Conservation (phyloP, 2,797 vertebrate species). For the Etheostoma nigrum region DNA sequence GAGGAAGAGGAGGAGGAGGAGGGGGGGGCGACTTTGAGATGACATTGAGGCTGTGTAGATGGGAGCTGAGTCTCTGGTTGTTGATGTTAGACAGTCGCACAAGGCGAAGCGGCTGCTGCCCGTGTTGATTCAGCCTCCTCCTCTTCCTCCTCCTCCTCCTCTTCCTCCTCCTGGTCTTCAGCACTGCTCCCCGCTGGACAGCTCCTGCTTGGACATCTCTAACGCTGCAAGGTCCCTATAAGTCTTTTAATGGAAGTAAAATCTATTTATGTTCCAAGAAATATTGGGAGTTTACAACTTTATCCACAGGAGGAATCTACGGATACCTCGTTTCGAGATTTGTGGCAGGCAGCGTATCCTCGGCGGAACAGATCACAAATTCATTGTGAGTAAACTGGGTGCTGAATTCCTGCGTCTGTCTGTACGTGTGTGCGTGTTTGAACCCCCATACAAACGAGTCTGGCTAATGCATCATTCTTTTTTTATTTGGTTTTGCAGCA, state of each 20-base stretch:
- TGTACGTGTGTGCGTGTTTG: slow-evolving; percentile 40
- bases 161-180: slow-evolving; percentile 79
- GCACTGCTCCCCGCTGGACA: slow-evolving; percentile 84
- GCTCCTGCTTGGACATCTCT: slow-evolving; percentile 81
- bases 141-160: slow-evolving; percentile 68
- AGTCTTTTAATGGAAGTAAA: slow-evolving; percentile 87
- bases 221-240: slow-evolving; percentile 76
- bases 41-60: slow-evolving; percentile 90
- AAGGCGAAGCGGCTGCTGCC: slow-evolving; percentile 84
- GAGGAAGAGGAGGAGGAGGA: slow-evolving; percentile 50
- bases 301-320: slow-evolving; percentile 77
- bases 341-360: slow-evolving; percentile 74
- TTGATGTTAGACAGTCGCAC: slow-evolving; percentile 87
- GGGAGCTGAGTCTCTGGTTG: slow-evolving; percentile 85
- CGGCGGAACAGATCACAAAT: slow-evolving; percentile 71
- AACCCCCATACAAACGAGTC: slow-evolving; percentile 32
- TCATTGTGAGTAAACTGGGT: slow-evolving; percentile 81
- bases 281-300: slow-evolving; percentile 87
- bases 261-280: slow-evolving; percentile 82
- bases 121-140: slow-evolving; percentile 81
- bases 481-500: slow-evolving; percentile 10
- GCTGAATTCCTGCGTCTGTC: slow-evolving; percentile 36
- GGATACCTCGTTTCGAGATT: slow-evolving; percentile 82
- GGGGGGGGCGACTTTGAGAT: slow-evolving; percentile 87
- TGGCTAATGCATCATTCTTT: slow-evolving; percentile 30